Base-by-base conservation (phyloP, 1,140 invertebrate species). In the Eriocheir sinensis region DNA sequence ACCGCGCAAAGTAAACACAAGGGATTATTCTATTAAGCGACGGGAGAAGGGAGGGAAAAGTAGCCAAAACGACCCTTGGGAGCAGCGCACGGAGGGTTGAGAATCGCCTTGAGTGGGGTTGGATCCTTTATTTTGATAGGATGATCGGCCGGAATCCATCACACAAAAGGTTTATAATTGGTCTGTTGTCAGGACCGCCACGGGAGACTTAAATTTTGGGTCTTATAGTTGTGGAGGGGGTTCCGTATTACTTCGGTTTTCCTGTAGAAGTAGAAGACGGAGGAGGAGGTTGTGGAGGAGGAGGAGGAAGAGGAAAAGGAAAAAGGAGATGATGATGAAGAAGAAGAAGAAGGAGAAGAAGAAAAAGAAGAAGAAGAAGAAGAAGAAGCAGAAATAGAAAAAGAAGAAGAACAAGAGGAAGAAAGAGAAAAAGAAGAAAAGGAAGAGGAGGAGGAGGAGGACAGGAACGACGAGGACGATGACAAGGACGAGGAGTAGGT, bases 121-220 rank as follows among this genome's bases (percentile, higher is more conserved):
- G 8, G 32, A 17, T 40, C 3, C 1, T 32, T 21, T 93, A 93
- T 93, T 93, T 93, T 93, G 83, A 93, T 93, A 93, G 92, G 83
- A 93, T 88, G 92, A 89, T 93, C 92, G 83, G 30, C 53, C 85
- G 83, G 92, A 93, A 93, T 93, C 83, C 92, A 32, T 38, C 85
- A 60, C 92, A 93, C 92, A 93, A 93, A 93, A 93, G 92, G 48
- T 93, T 93, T 93, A 93, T 93, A 93, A 93, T 93, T 93, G 92
- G 83, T 72, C 86, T 93, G 79, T 93, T 93, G 92, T 93, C 83
- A 83, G 34, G 44, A 27, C 21, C 48, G 3, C 83, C 41, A 88
- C 92, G 88, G 79, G 88, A 89, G 92, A 93, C 34, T 48, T 48
- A 30, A 36, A 38, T 93, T 92, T 83, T 21, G 60, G 60, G n/a